Conservation (phyloP, 2,113 vertebrate species). For the Meles meles region DNA sequence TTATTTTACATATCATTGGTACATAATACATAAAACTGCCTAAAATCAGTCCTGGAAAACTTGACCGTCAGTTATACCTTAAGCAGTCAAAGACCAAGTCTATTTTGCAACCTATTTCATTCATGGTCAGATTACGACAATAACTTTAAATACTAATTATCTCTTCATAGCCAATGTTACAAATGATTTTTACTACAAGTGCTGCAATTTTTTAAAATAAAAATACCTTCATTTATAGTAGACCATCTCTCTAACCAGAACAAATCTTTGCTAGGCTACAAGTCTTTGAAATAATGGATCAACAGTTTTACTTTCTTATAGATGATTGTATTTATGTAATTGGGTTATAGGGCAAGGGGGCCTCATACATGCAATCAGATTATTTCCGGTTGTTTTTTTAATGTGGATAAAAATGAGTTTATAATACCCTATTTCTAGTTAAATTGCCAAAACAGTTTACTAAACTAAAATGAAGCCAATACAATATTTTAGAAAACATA, state of each 20-base stretch:
- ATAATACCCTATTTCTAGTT: conserved; percentile 52
- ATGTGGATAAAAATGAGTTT: conserved; percentile 7
- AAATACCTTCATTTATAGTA: conserved; percentile 30
- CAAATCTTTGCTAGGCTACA: conserved; percentile 13
- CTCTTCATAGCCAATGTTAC: conserved; percentile 68
- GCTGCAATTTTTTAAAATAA: conserved; percentile 42
- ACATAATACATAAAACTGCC: conserved; percentile 59
- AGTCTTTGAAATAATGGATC: conserved; percentile 24
- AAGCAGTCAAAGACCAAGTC: neutral
- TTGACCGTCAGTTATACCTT: conserved; percentile 20
- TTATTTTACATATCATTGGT: conserved; percentile 66
- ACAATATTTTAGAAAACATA: conserved; percentile 47
- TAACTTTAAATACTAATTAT: conserved; percentile 77
- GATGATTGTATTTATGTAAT: neutral
- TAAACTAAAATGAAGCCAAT: conserved; percentile 57
- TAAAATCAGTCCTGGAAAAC: conserved; percentile 46
- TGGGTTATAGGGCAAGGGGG: neutral
- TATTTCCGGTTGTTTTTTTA: neutral
- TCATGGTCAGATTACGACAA: conserved; percentile 74
- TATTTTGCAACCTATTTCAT: conserved; percentile 33
- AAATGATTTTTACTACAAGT: conserved; percentile 71
- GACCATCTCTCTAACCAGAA: conserved; percentile 32
- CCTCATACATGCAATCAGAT: conserved; percentile 21
- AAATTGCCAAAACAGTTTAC: conserved; percentile 44
- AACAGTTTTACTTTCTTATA: neutral